Percentiles rank a stretch among this genome's conserved stretches.
Evolutionary conservation across 2,888 invertebrate genomes (phyloP).

Genomic region (Sminthurinus aureus): DNA sequence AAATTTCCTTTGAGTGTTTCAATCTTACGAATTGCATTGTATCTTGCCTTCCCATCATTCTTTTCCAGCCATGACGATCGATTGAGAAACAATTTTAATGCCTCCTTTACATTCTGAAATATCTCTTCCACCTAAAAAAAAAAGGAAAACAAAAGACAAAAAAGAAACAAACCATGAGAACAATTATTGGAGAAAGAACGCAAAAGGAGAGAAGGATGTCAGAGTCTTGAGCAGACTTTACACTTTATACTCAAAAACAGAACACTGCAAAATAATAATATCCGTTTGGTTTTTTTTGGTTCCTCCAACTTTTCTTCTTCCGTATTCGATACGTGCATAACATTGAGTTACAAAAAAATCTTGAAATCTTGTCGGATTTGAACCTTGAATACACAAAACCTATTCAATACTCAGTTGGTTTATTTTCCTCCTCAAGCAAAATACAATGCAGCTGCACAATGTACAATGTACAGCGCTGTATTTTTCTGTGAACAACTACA

Average conservation of each 20-base stretch:
- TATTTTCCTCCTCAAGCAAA: no score
- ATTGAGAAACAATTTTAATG: conserved; percentile 60
- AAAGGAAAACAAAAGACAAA: not conserved
- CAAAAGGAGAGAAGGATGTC: not conserved
- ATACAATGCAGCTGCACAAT: no score
- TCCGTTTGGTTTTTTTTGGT: no score
- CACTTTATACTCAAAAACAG: not conserved
- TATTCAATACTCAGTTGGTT: no score
- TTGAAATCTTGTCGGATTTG: no score
- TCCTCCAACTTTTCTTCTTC: no score
- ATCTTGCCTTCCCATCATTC: conserved; percentile 64
- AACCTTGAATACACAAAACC: no score
- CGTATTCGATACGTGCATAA: no score
- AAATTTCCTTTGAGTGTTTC: conserved; percentile 62
- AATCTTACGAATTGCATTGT: conserved; percentile 64
- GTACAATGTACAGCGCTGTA: no score
- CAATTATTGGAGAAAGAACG: not conserved
- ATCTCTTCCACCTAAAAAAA: conserved; percentile 60
- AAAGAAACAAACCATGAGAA: not conserved
- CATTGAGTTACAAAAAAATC: no score
- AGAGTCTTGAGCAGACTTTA: not conserved
- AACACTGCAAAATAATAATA: not conserved
- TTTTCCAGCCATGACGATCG: conserved; percentile 64
- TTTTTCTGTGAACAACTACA: no score
- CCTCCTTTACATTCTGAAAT: conserved; percentile 64